Evolutionary conservation across 1,140 invertebrate genomes (phyloP), one percentile per base, ranked within the genome.

Genomic region (Heterodera carotae): DNA sequence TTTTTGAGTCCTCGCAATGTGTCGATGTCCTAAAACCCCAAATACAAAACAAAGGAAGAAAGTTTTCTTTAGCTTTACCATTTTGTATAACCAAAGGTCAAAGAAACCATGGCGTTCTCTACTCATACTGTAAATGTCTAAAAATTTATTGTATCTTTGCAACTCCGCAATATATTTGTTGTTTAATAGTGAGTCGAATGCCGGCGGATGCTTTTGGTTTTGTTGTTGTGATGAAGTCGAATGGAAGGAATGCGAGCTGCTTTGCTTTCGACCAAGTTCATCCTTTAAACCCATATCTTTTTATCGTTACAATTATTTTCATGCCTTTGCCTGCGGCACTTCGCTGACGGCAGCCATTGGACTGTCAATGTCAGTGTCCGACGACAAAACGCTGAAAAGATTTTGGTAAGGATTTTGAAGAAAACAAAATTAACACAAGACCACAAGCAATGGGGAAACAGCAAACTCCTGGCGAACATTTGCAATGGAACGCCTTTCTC

Each of bases 391-490:
- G 29, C 60, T 62, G 10, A 62, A 62, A 15, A 8, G 60, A 62
- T 7, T 62, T 62, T 62, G 22, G 29, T 62, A 62, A 15, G n/a
- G 7, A 62, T 62, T 25, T 62, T 62, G 22, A 43, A 10, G 7
- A 18, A 1, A 25, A 25, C 60, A 25, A 62, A 62, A 12, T 62
- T 8, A 31, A 25, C 60, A 25, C 22, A n/a, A n/a, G 7, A 62
- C 60, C 60, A 62, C 60, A 2, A 0, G 22, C 8, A 15, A 7
- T 62, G 60, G 8, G 60, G 29, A 31, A 62, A 62, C 0, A 62
- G 10, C 8, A 62, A 31, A 62, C 60, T 62, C 18, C 60, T 62
- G 60, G 60, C n/a, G 60, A 62, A 62, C n/a, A 62, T 62, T 62
- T 62, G 7, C 60, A 31, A 43, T 43, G 60, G 60, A 8, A 25